Evolutionary conservation across 2,888 invertebrate species (phyloP).

Genomic region (Cheilosia impressa): DNA sequence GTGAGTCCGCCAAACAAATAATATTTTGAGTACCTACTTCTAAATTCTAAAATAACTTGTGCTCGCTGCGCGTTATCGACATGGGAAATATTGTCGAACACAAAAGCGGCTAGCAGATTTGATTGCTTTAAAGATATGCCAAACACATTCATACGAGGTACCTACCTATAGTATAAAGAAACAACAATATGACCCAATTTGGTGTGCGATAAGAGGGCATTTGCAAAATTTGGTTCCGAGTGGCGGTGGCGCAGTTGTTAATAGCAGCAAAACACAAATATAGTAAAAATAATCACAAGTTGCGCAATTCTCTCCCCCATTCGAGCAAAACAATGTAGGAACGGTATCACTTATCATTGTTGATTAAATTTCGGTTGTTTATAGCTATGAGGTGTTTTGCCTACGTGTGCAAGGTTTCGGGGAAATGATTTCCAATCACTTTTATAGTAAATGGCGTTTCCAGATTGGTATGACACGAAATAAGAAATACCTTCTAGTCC

Average conservation of each 20-base stretch:
- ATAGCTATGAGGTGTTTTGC: slow-evolving; percentile 7
- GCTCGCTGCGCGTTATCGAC: slow-evolving; percentile 7
- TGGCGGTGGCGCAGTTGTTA: slow-evolving; percentile 27
- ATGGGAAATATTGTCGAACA: slow-evolving; percentile 11
- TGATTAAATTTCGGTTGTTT: slow-evolving; percentile 10
- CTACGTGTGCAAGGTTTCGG: no score
- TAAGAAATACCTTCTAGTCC: no score
- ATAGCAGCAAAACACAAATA: not conserved
- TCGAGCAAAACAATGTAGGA: not conserved
- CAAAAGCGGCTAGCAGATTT: not conserved
- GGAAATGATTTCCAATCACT: no score
- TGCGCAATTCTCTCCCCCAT: slow-evolving; percentile 1
- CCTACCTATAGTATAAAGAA: not conserved
- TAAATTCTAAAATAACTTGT: not conserved
- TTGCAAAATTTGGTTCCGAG: not conserved
- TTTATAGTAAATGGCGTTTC: no score
- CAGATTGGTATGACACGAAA: no score
- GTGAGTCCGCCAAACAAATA: not conserved
- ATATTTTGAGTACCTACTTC: not conserved
- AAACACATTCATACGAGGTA: not conserved
- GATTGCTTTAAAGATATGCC: slow-evolving; percentile 28
- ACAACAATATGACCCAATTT: slow-evolving; percentile 45
- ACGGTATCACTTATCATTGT: slow-evolving; percentile 20
- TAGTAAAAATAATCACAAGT: slow-evolving; percentile 6
- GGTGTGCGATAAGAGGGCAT: not conserved